Evolutionary conservation across 2,888 invertebrate species (phyloP), one percentile per base, ranked within the genome.

Genomic region (Lordiphosa fenestrarum): DNA sequence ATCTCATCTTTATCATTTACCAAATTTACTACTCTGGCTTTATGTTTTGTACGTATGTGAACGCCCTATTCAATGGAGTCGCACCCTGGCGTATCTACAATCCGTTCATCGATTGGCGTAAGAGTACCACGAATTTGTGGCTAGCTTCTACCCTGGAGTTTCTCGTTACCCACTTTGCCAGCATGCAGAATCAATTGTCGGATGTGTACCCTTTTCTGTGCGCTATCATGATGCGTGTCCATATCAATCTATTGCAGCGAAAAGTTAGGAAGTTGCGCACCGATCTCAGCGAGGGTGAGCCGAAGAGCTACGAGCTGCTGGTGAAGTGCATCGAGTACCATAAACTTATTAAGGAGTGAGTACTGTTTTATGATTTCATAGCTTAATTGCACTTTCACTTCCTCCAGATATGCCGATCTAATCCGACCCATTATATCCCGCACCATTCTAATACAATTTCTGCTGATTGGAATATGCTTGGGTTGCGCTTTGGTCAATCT

Each of bases 181-280:
- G 4, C 39, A 39, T 42, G 42, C 7, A 39, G 19, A 39, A 39
- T 39, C 39, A 39, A 39, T 1, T 42, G 12, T 12, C 25, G 4
- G 42, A 42, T 25, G 42, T 42, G 9, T 30, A 25, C 13, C 12
- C 25, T 30, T 2, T 42, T 9, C 12, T 42, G 4, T 42, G 10
- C 5, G 12, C 25, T 9, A 12, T 12, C 0, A 42, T 42, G 42
- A 12, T 42, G 9, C 12, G 25, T 9, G 42, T 25, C 10, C 42
- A 42, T 9, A 2, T 42, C 9, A n/a, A 13, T 13, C 7, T 30
- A 4, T 55, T 44, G 25, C 53, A 58, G 62, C 51, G 40, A 36
- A 60, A 58, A 37, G 53, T 35, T n/a, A 9, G 21, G 13, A 48
- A 66, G 33, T 21, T 57, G 58, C 42, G 42, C 4, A 25, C 42